Conservation (phyloP, 2,113 vertebrate genomes). For the Rhinopomastus cyanomelas region DNA sequence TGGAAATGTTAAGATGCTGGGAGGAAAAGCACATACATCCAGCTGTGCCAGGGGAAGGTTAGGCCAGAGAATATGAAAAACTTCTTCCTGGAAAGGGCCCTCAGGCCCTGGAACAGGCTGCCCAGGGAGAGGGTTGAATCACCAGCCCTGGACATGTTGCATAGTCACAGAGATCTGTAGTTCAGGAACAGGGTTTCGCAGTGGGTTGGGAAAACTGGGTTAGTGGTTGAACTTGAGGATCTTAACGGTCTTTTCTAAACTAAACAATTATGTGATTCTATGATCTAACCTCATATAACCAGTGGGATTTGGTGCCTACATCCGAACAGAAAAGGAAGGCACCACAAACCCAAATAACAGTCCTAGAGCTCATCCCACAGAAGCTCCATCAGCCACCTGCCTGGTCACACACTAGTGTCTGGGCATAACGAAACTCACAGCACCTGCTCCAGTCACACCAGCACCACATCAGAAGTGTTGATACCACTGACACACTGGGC, state of each 20-base stretch:
- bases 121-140: too few species aligned
- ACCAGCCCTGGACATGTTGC: too few species aligned
- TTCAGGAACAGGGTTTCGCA: too few species aligned
- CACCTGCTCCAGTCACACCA: neutral
- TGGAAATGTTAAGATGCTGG: neutral
- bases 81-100: too few species aligned
- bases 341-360: neutral
- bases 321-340: neutral
- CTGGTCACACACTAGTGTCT: neutral
- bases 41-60: too few species aligned
- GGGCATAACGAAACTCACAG: fast-evolving
- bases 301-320: neutral
- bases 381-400: neutral
- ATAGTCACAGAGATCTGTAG: too few species aligned
- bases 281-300: neutral
- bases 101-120: too few species aligned
- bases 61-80: too few species aligned
- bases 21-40: neutral
- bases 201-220: too few species aligned
- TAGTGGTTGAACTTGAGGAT: too few species aligned
- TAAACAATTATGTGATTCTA: too few species aligned
- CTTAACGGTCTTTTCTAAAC: too few species aligned
- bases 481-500: fast-evolving
- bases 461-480: neutral
- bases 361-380: neutral